Conservation (phyloP, 2,113 vertebrate genomes). For the Oryzias curvinotus region DNA sequence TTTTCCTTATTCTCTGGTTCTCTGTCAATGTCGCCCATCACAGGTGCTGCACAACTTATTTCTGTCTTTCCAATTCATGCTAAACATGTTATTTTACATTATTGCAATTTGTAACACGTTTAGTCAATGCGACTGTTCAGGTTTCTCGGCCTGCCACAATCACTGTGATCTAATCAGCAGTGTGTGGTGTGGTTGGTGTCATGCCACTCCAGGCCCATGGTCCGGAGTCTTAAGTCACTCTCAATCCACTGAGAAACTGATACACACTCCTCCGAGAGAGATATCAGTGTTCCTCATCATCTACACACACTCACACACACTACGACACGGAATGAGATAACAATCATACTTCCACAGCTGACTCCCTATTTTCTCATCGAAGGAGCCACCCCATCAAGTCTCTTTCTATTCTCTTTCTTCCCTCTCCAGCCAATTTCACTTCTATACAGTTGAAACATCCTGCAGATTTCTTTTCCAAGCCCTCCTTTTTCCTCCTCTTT, state of each 20-base stretch:
- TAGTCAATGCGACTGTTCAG: conserved; percentile 19
- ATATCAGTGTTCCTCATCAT: conserved; percentile 75
- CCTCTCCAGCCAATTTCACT: conserved; percentile 70
- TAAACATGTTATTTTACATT: conserved; percentile 12
- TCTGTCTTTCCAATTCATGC: conserved; percentile 19
- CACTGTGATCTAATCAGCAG: conserved; percentile 65
- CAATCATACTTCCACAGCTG: conserved; percentile 79
- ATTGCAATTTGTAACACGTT: not conserved
- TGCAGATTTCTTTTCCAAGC: conserved; percentile 67
- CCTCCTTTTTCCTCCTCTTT: conserved; percentile 41
- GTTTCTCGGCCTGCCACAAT: conserved; percentile 47
- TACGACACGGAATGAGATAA: conserved; percentile 70
- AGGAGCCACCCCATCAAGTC: conserved; percentile 43
- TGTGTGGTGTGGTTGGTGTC: conserved; percentile 60
- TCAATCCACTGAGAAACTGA: conserved; percentile 65
- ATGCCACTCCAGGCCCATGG: conserved; percentile 66
- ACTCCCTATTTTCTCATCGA: conserved; percentile 75
- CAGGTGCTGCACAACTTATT: conserved; percentile 10
- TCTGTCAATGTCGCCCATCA: conserved; percentile 7
- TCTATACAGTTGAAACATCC: conserved; percentile 76
- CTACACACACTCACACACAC: conserved; percentile 31
- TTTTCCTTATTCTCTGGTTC: not conserved
- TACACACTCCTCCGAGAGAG: conserved; percentile 68
- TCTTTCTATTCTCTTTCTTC: conserved; percentile 55
- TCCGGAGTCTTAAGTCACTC: conserved; percentile 63